Conservation (phyloP, 2,113 vertebrate genomes). For the Caranx ignobilis region DNA sequence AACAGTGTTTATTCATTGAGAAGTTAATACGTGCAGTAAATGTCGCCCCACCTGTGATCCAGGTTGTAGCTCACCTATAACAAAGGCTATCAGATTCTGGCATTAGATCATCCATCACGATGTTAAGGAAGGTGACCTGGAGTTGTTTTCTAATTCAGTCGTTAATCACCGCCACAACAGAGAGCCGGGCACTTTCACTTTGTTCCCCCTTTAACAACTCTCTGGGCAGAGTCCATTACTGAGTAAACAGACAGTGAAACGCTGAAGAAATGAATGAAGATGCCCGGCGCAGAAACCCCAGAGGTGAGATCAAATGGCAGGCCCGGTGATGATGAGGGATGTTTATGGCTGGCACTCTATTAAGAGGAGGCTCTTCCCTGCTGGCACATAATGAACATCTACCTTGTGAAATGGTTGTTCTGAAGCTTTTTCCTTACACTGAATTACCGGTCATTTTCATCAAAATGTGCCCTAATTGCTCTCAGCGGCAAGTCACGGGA, state of each 20-base stretch:
- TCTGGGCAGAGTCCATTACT: slow-evolving; percentile 79
- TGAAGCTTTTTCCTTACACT: slow-evolving; percentile 61
- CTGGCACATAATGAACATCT: slow-evolving; percentile 80
- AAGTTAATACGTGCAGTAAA: slow-evolving; percentile 13
- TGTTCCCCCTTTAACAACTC: slow-evolving; percentile 72
- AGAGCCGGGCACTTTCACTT: slow-evolving; percentile 68
- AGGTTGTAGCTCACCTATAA: slow-evolving; percentile 27
- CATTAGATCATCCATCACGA: slow-evolving; percentile 69
- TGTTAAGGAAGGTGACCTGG: slow-evolving; percentile 79
- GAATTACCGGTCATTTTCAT: slow-evolving; percentile 79
- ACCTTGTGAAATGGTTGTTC: slow-evolving; percentile 72
- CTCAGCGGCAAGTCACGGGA: slow-evolving; percentile 50
- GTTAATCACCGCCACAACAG: slow-evolving; percentile 76
- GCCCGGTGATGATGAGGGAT: slow-evolving; percentile 78
- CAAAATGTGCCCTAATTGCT: slow-evolving; percentile 75
- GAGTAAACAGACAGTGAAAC: slow-evolving; percentile 77
- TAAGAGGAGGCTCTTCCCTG: slow-evolving; percentile 77
- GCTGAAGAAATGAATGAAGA: slow-evolving; percentile 75
- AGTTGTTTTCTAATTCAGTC: slow-evolving; percentile 77
- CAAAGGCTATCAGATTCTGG: slow-evolving; percentile 50
- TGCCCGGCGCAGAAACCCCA: slow-evolving; percentile 68
- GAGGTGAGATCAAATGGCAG: slow-evolving; percentile 81
- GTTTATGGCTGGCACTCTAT: slow-evolving; percentile 80
- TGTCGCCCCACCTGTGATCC: slow-evolving; percentile 32
- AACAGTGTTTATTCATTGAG: slow-evolving; percentile 22